Conservation (phyloP, 2,888 invertebrate genomes). For the Cheilosia scutellata region DNA sequence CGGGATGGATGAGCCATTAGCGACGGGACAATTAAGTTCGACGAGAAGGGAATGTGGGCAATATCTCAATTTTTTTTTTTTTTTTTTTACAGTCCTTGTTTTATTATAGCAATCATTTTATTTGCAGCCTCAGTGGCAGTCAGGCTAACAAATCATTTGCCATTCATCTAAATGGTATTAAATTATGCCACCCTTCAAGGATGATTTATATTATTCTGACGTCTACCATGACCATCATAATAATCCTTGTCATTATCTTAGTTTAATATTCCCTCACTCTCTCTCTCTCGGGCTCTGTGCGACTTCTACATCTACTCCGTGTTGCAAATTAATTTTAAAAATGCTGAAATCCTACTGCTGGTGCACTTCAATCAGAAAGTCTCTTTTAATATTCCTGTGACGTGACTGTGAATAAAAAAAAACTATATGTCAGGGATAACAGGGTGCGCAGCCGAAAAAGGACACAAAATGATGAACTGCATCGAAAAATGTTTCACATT, state of each 20-base stretch:
- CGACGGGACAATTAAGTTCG: not conserved
- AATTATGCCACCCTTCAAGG: slow-evolving; percentile 36
- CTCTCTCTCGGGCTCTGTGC: not conserved
- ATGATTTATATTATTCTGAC: slow-evolving; percentile 66
- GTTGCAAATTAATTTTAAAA: slow-evolving; percentile 65
- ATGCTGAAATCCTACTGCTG: slow-evolving; percentile 53
- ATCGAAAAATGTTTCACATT: slow-evolving; percentile 57
- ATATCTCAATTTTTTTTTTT: not conserved
- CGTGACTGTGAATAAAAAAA: slow-evolving; percentile 47
- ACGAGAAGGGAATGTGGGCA: not conserved
- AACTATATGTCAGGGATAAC: slow-evolving; percentile 8
- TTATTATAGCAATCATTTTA: slow-evolving; percentile 47
- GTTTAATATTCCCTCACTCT: slow-evolving; percentile 37
- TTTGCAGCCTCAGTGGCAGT: not conserved
- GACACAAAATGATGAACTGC: slow-evolving; percentile 69
- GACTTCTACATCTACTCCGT: slow-evolving; percentile 16
- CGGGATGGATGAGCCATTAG: not conserved
- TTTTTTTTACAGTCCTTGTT: slow-evolving; percentile 30
- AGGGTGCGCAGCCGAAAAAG: not conserved
- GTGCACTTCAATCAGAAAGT: slow-evolving; percentile 66
- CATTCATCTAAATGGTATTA: slow-evolving; percentile 54
- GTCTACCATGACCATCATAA: slow-evolving; percentile 54
- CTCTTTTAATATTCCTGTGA: slow-evolving; percentile 25
- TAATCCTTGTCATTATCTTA: slow-evolving; percentile 67
- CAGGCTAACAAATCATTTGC: slow-evolving; percentile 42